These are phyloP conservation scores for Clamator glandarius DNA, from an alignment of 2,797 vertebrate species.

Conservation along the genomic window DNA sequence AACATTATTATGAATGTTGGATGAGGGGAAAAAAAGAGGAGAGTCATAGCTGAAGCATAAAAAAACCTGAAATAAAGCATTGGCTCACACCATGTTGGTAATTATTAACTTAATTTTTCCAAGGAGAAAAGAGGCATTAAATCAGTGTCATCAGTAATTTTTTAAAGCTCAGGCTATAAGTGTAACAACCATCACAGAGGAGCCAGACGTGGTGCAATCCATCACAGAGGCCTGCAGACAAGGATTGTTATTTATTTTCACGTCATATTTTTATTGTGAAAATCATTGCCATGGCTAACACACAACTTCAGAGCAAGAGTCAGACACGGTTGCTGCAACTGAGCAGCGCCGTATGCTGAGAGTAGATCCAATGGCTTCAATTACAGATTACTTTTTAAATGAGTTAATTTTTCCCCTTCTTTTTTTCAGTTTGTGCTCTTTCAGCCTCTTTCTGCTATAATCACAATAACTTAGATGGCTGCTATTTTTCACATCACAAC, in stretches of 20 bases:
- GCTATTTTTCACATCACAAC: not conserved
- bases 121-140: conserved; percentile 38
- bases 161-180: conserved; percentile 1
- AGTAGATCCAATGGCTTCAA: not conserved
- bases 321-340: not conserved
- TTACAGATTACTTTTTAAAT: not conserved
- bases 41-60: not conserved
- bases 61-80: not conserved
- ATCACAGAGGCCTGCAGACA: not conserved
- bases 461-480: not conserved
- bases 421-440: not conserved
- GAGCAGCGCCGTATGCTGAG: not conserved
- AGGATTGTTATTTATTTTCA: not conserved
- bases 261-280: conserved; percentile 23
- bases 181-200: not conserved
- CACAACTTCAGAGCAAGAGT: not conserved
- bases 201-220: conserved; percentile 19
- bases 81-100: conserved; percentile 9
- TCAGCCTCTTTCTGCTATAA: not conserved
- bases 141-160: conserved; percentile 43
- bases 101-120: conserved; percentile 56
- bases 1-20: not conserved
- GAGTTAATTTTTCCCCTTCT: not conserved
- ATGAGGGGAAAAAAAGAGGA: not conserved
- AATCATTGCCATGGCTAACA: not conserved